These are phyloP conservation scores for Drosophila nr. perissopoda DNA, from an alignment of 2,888 invertebrate species.

Conservation along the genomic window DNA sequence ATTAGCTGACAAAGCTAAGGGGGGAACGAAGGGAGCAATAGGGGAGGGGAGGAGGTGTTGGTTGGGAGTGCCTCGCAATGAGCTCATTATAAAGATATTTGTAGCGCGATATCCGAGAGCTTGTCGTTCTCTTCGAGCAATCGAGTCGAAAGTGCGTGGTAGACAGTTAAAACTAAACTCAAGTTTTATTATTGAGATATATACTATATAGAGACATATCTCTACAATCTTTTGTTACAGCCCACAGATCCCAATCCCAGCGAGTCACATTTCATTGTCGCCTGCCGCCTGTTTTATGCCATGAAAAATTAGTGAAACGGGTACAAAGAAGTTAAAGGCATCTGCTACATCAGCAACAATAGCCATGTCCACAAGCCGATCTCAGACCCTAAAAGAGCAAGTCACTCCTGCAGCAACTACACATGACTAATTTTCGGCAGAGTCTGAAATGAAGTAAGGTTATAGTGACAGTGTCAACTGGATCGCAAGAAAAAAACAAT, in stretches of 20 bases:
- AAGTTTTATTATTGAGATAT: background rate
- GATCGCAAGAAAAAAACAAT: background rate
- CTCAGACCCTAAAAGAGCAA: background rate
- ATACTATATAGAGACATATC: background rate
- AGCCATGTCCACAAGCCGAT: background rate
- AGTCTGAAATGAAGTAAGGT: background rate
- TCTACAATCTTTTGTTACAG: background rate
- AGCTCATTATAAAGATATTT: slow-evolving; percentile 44
- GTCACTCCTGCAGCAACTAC: background rate
- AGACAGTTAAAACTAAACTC: background rate
- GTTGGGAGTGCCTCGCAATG: slow-evolving; percentile 21
- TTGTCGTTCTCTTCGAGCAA: background rate
- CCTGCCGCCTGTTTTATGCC: background rate
- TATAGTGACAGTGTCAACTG: background rate
- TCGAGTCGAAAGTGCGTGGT: background rate
- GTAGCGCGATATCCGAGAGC: slow-evolving; percentile 5
- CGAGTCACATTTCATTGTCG: background rate
- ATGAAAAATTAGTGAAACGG: background rate
- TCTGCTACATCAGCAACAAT: background rate
- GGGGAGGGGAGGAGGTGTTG: background rate
- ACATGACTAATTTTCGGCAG: background rate
- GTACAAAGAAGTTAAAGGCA: background rate
- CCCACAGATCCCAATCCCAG: background rate
- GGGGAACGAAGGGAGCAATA: background rate
- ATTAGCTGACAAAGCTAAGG: slow-evolving; percentile 41